Percentiles rank a stretch among this genome's conserved stretches.
These are phyloP conservation scores for Pyrocoelia pectoralis DNA, from an alignment of 2,888 invertebrate species.

Conservation along the genomic window DNA sequence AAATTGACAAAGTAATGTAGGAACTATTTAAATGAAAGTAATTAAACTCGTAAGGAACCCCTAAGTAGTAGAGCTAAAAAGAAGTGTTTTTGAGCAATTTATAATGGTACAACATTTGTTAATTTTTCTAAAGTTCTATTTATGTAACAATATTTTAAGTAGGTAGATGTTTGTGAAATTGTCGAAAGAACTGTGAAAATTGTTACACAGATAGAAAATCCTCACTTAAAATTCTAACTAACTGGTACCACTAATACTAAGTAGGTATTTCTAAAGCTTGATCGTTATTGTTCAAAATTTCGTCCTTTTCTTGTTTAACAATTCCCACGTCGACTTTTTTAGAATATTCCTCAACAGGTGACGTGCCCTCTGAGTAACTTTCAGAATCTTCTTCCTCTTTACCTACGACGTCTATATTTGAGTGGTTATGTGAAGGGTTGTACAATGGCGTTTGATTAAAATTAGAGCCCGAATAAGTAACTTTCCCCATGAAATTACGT, in stretches of 20 bases:
- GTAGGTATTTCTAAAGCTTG: slow-evolving; percentile 68
- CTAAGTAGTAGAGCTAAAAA: slow-evolving; percentile 18
- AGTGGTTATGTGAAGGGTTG: slow-evolving; percentile 57
- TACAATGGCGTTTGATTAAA: slow-evolving; percentile 60
- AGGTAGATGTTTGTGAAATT: too few relatives aligned
- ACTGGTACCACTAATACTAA: slow-evolving; percentile 56
- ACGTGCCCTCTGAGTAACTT: slow-evolving; percentile 51
- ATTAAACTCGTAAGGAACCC: slow-evolving; percentile 26
- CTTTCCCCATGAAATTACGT: slow-evolving; percentile 88
- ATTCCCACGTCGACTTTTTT: slow-evolving; percentile 43
- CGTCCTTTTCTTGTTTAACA: slow-evolving; percentile 62
- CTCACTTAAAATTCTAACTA: slow-evolving; percentile 23
- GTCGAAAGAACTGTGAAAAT: too few relatives aligned
- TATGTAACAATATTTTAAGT: slow-evolving; percentile 12
- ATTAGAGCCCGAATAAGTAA: slow-evolving; percentile 64
- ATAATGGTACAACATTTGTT: not conserved
- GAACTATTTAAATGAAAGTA: slow-evolving; percentile 35
- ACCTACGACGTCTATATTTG: slow-evolving; percentile 61
- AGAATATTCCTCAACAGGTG: slow-evolving; percentile 50
- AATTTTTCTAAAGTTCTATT: slow-evolving; percentile 13
- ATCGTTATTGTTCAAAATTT: slow-evolving; percentile 67
- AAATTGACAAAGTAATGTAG: slow-evolving; percentile 36
- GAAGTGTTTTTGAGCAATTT: slow-evolving; percentile 10
- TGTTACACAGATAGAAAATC: slow-evolving; percentile 15
- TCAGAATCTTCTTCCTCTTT: slow-evolving; percentile 63